Conservation (phyloP, 2,888 invertebrate species). For the Liodrosophila aerea region DNA sequence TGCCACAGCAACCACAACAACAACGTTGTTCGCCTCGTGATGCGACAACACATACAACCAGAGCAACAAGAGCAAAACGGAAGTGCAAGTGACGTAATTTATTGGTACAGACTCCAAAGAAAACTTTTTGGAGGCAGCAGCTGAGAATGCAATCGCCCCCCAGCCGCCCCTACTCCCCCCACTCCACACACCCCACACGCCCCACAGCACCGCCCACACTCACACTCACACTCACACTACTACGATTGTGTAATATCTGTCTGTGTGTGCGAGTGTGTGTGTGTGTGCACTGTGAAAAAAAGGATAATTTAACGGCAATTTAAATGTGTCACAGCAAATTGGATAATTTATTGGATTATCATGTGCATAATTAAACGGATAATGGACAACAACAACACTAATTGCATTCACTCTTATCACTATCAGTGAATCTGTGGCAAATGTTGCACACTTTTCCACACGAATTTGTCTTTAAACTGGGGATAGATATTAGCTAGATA, state of each 20-base stretch:
- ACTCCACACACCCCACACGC: constrained; percentile 10
- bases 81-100: constrained; percentile 77
- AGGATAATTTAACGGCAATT: constrained; percentile 10
- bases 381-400: no score
- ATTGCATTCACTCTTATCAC: no score
- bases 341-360: constrained; percentile 55
- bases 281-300: constrained; percentile 13
- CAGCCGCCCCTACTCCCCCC: background rate
- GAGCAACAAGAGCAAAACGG: constrained; percentile 49
- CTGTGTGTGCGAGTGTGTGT: constrained; percentile 15
- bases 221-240: constrained; percentile 1
- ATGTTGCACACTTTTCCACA: background rate
- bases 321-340: constrained; percentile 22
- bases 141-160: constrained; percentile 25
- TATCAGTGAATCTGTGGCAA: no score
- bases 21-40: constrained; percentile 13
- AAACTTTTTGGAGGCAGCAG: constrained; percentile 34
- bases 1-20: constrained; percentile 31
- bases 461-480: background rate
- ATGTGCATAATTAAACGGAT: constrained; percentile 31
- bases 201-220: constrained; percentile 7
- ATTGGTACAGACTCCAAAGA: constrained; percentile 58
- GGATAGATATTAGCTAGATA: background rate
- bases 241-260: constrained; percentile 50
- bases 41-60: constrained; percentile 28